Evolutionary conservation across 35 echinoderm and acorn worm species (phyloP), one percentile per base, ranked within the genome.

Genomic region (Anneissia japonica): DNA sequence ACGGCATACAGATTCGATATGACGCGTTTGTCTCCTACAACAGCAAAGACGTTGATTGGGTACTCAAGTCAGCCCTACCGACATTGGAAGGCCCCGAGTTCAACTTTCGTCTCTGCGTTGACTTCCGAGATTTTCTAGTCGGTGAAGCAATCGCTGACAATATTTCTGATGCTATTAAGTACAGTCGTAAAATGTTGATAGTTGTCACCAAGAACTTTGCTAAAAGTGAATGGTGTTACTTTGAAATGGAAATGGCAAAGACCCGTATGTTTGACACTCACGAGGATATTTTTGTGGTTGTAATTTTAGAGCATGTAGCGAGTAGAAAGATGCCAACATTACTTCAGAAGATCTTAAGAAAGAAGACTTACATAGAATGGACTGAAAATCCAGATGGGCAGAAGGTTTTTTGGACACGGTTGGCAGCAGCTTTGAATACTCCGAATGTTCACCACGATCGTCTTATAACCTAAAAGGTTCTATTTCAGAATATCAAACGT

Each of bases 11-110:
- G 10, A 39, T 38, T 30, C 34, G 26, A 46, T 94, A 79, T 32
- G 87, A 93, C 37, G 87, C 84, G 0, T 93, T 93, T 43, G 89
- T 94, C 21, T 94, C 92, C 12, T 94, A 90, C 73, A 90, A 88
- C 84, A 89, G 88, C 76, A 46, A 81, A 10, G 92, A 94, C 64
- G 46, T n/a, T 1, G 79, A 94, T 12, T 94, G 80, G 38, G 87
- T 94, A 11, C 33, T 90, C 5, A 26, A 74, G 32, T 46, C 85
- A 29, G n/a, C 90, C 17, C 23, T 90, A 11, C 92, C 92, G 1
- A 74, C 26, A 38, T 73, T 94, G 0, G 92, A 94, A 46, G 37
- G 74, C 30, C 9, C 51, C 16, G 79, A 86, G 3, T 32, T 38
- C 38, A 9, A 43, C 0, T 82, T 85, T 23, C 36, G 56, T 26